phyloP scores from a whole-genome alignment of 2,888 invertebrate genomes.

The Synergus itoensis region DNA sequence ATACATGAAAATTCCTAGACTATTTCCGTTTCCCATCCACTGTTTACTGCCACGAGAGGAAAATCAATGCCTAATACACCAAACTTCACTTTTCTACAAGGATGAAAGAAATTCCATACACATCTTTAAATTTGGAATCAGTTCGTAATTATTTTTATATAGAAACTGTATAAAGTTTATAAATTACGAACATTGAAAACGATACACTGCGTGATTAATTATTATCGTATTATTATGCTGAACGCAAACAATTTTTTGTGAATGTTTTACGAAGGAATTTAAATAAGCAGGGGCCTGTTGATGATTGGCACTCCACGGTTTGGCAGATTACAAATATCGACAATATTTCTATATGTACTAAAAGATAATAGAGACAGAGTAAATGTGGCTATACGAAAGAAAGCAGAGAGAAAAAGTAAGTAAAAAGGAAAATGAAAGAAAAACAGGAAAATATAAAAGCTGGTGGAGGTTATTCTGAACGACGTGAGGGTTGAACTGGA shows the following conservation, averaged over 20 bases:
- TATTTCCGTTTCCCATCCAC: neutral
- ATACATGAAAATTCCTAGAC: constrained; percentile 5
- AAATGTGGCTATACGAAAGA: neutral
- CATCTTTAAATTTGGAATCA: neutral
- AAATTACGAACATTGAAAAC: neutral
- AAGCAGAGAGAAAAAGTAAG: neutral
- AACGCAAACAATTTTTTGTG: neutral
- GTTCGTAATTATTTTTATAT: too few relatives aligned
- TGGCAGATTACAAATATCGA: constrained; percentile 2
- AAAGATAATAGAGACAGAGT: neutral
- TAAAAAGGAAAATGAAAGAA: neutral
- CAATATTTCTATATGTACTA: neutral
- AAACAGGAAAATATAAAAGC: too few relatives aligned
- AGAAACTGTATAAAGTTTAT: neutral
- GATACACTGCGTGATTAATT: neutral
- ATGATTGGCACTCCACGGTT: neutral
- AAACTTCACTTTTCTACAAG: neutral
- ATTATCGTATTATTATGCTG: too few relatives aligned
- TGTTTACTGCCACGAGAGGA: neutral
- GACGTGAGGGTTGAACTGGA: too few relatives aligned
- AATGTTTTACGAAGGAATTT: neutral
- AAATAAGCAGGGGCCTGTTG: neutral
- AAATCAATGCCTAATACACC: neutral
- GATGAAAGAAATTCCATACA: neutral
- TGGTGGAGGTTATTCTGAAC: too few relatives aligned